Evolutionary conservation across 2,113 vertebrate species (phyloP), one percentile per base, ranked within the genome.

Genomic region (Plecotus auritus): DNA sequence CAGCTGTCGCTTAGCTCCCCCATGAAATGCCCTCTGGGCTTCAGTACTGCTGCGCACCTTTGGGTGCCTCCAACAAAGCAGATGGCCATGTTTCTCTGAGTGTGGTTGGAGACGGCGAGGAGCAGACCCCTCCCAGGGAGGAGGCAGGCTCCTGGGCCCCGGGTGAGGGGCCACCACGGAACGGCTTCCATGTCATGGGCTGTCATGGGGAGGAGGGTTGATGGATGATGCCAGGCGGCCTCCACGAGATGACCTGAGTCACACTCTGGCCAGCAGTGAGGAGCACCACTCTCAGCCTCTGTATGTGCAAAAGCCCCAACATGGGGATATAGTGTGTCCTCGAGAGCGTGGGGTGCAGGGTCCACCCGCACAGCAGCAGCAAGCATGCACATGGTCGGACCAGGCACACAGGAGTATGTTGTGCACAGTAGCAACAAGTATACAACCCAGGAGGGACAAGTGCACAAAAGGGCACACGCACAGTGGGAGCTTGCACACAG

Each of bases 271-370:
- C 51, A 37, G 61, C 78, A 45, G 70, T 1, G 35, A 77, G 86
- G 37, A 28, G 20, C 6, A 11, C 4, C 32, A 7, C 22, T n/a
- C 49, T 28, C 1, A 4, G 13, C n/a, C 64, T 54, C 32, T n/a
- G 47, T 26, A 8, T 26, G 26, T 13, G 18, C 9, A 9, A 45
- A 77, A 32, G 22, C 20, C 61, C 35, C 45, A 32, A 35, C 66
- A 12, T 1, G 1, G 70, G 8, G 61, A 32, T 12, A 9, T 0
- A 1, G 73, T 4, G 17, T 30, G 59, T 9, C 88, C 37, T 70
- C 4, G 0, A 11, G 49, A 45, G 66, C 13, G 14, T 35, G 47
- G 35, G n/a, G 9, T 1, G 0, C 20, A 1, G 51, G 3, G n/a
- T 83, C 45, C 13, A 4, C 13, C 30, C 0, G 4, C 42, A 76